A percentile compares a stretch with the other conserved stretches of the same genome.
phyloP scores from a whole-genome alignment of 1,140 invertebrate genomes.

The Platorchestia sp. region DNA sequence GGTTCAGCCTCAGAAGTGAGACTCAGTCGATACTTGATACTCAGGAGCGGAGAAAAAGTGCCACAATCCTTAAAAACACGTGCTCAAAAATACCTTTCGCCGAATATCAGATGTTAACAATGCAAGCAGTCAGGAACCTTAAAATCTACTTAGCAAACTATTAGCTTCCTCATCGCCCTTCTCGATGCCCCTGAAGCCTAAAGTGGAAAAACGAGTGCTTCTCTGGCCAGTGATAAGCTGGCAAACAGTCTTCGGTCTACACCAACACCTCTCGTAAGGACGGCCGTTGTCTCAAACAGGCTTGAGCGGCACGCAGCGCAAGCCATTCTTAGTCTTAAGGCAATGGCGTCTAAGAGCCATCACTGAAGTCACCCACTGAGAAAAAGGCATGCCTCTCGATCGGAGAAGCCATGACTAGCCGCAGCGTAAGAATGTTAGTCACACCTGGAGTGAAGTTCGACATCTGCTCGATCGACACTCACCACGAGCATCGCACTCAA shows the following conservation, averaged over 20 bases:
- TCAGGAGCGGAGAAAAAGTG: background rate
- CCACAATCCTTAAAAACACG: background rate
- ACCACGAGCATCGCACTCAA: constrained; percentile 1
- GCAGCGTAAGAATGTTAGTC: constrained; percentile 52
- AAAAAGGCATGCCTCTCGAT: constrained; percentile 36
- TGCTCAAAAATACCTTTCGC: background rate
- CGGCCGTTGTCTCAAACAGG: background rate
- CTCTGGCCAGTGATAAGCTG: background rate
- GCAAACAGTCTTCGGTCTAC: constrained; percentile 38
- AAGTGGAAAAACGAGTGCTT: constrained; percentile 50
- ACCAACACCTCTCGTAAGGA: constrained; percentile 40
- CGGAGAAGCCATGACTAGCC: constrained; percentile 23
- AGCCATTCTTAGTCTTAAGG: constrained; percentile 31
- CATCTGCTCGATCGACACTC: constrained; percentile 45
- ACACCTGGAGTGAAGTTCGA: constrained; percentile 51
- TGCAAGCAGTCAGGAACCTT: constrained; percentile 27
- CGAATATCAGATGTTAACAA: constrained; percentile 6
- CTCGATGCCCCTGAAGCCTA: constrained; percentile 48
- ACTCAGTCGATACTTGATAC: background rate
- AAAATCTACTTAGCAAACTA: constrained; percentile 55
- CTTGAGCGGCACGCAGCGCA: constrained; percentile 6
- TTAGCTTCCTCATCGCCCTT: constrained; percentile 54
- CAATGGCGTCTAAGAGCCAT: constrained; percentile 15
- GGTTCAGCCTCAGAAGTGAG: background rate
- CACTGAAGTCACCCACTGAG: background rate